A percentile compares a stretch with the other conserved stretches of the same genome.
phyloP scores from a whole-genome alignment of 1,140 invertebrate genomes.

The Anthonomus grandis region DNA sequence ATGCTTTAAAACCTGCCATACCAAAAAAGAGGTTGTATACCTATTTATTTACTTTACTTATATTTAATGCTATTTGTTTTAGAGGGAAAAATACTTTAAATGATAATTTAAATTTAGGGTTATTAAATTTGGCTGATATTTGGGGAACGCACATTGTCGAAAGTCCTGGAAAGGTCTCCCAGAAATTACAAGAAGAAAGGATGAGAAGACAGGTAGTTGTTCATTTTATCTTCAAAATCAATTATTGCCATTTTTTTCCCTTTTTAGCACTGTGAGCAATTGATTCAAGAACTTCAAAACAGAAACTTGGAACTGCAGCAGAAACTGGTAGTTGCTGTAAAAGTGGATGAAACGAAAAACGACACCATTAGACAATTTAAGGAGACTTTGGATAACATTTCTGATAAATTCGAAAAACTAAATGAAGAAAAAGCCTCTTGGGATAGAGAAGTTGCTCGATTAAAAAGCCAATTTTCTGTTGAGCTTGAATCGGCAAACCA shows the following conservation, averaged over 20 bases:
- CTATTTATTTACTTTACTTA: too few species aligned
- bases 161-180: constrained; percentile 41
- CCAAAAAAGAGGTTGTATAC: too few species aligned
- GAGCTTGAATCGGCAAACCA: constrained; percentile 39
- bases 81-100: constrained; percentile 23
- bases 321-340: constrained; percentile 70
- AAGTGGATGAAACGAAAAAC: constrained; percentile 73
- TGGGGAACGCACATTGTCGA: constrained; percentile 47
- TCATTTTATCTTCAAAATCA: neutral
- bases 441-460: constrained; percentile 32
- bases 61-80: neutral
- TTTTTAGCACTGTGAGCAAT: constrained; percentile 68
- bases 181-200: constrained; percentile 72
- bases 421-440: constrained; percentile 32
- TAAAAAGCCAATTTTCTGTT: constrained; percentile 35
- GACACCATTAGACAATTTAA: constrained; percentile 61
- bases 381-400: constrained; percentile 51
- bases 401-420: constrained; percentile 44
- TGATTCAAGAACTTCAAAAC: constrained; percentile 70
- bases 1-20: too few species aligned
- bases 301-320: constrained; percentile 72
- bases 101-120: constrained; percentile 37
- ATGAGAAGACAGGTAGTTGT: constrained; percentile 62
- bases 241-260: neutral
- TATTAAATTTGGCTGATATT: constrained; percentile 54